These are phyloP conservation scores for Cerastis rubricosa DNA, from an alignment of 2,888 invertebrate genomes.

Conservation along the genomic window DNA sequence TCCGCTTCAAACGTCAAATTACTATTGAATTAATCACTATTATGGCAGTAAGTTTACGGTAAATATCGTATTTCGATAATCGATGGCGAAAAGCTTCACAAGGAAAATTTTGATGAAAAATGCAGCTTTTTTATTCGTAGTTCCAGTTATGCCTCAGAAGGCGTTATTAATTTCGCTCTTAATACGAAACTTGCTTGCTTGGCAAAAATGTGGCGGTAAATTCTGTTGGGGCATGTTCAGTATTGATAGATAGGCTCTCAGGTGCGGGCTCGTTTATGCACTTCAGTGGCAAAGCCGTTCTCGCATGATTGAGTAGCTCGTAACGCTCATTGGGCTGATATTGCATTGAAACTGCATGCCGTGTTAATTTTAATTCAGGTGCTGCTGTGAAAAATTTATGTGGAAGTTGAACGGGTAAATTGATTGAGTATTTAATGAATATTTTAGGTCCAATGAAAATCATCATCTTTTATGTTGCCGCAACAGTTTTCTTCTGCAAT, in stretches of 20 bases:
- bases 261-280: slow-evolving; percentile 45
- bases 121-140: slow-evolving; percentile 6
- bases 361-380: slow-evolving; percentile 44
- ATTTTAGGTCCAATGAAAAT: not conserved
- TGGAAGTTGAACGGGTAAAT: not conserved
- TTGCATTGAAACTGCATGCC: slow-evolving; percentile 36
- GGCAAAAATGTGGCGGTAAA: slow-evolving; percentile 31
- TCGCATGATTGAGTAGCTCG: slow-evolving; percentile 53
- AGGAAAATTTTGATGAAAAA: slow-evolving; percentile 38
- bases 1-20: slow-evolving; percentile 33
- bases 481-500: not conserved
- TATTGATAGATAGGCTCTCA: slow-evolving; percentile 38
- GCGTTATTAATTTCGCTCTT: slow-evolving; percentile 38
- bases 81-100: slow-evolving; percentile 15
- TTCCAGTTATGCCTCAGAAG: slow-evolving; percentile 37
- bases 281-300: slow-evolving; percentile 38
- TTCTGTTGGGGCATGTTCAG: slow-evolving; percentile 19
- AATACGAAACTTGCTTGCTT: slow-evolving; percentile 39
- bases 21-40: slow-evolving; percentile 17
- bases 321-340: slow-evolving; percentile 44
- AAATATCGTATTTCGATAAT: slow-evolving; percentile 26
- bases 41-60: not conserved
- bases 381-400: not conserved
- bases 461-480: not conserved
- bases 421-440: not conserved